Evolutionary conservation across 2,113 vertebrate genomes (phyloP).

Genomic region (Pseudopodoces humilis): DNA sequence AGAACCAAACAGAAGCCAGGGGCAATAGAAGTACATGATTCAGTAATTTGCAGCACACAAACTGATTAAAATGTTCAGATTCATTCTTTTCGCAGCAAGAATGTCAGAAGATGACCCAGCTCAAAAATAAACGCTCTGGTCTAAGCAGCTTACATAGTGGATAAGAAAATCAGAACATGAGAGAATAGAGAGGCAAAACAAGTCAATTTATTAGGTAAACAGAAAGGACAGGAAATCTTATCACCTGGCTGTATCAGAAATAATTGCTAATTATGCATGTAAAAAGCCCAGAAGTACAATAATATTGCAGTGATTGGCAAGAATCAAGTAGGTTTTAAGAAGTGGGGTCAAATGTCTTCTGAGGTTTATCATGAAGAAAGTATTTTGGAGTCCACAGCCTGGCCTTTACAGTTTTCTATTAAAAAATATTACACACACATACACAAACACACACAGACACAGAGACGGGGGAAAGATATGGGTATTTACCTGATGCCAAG

Average conservation of each 20-base stretch:
- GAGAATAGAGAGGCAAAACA: not conserved
- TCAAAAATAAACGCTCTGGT: slow-evolving; percentile 28
- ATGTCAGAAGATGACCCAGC: not conserved
- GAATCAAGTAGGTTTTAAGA: not conserved
- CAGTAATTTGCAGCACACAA: not conserved
- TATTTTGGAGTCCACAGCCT: not conserved
- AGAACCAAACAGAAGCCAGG: slow-evolving; percentile 7
- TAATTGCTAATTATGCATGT: not conserved
- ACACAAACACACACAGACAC: not conserved
- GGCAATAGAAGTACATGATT: not conserved
- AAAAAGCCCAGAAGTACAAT: not conserved
- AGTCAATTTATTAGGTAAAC: not conserved
- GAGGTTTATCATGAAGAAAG: not conserved
- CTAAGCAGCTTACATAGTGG: slow-evolving; percentile 11
- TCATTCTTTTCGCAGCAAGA: not conserved
- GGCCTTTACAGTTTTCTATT: not conserved
- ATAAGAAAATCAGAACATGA: not conserved
- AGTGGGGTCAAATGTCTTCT: not conserved
- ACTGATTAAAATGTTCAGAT: not conserved
- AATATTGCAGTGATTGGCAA: not conserved
- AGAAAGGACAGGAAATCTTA: not conserved
- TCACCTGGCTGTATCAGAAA: not conserved
- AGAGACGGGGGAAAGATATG: not conserved
- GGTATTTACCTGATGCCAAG: slow-evolving; percentile 13
- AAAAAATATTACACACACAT: not conserved